A percentile compares a stretch with the other conserved stretches of the same genome.
Conservation (phyloP, 2,888 invertebrate genomes). For the Mythimna impura region DNA sequence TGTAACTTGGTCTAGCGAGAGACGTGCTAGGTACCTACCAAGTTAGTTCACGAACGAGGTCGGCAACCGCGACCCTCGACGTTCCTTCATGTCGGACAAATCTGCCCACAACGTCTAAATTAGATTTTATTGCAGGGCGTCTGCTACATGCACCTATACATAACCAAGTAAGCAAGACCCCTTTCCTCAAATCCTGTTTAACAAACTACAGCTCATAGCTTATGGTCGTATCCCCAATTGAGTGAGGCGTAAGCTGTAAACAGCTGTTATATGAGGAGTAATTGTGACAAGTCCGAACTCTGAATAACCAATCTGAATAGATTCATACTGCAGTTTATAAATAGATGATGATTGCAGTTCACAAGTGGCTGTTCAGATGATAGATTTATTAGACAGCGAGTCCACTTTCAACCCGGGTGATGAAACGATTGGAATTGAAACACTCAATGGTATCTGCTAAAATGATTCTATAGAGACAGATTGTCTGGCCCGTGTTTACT, state of each 20-base stretch:
- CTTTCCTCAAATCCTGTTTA: neutral
- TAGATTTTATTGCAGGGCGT: conserved; percentile 90
- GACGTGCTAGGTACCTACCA: conserved; percentile 57
- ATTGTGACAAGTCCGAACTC: conserved; percentile 81
- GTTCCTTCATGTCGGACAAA: conserved; percentile 85
- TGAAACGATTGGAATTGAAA: conserved; percentile 10
- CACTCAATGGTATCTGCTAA: neutral
- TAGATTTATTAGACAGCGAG: conserved; percentile 26
- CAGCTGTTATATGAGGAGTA: conserved; percentile 78
- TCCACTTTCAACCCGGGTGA: conserved; percentile 4
- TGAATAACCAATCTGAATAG: conserved; percentile 71
- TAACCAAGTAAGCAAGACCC: conserved; percentile 75
- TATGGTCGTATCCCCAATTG: conserved; percentile 82
- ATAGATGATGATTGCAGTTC: conserved; percentile 47
- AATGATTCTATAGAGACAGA: neutral
- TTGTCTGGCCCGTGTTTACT: neutral
- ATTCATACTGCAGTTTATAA: conserved; percentile 50
- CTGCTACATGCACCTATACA: conserved; percentile 78
- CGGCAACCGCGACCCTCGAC: conserved; percentile 85
- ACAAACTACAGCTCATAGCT: conserved; percentile 65
- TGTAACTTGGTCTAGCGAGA: conserved; percentile 53
- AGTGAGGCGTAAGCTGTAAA: conserved; percentile 80
- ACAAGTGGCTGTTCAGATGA: conserved; percentile 32
- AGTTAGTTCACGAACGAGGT: conserved; percentile 74
- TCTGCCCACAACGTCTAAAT: conserved; percentile 89